These are phyloP conservation scores for Choloepus didactylus DNA, from an alignment of 2,797 vertebrate genomes.

Conservation along the genomic window DNA sequence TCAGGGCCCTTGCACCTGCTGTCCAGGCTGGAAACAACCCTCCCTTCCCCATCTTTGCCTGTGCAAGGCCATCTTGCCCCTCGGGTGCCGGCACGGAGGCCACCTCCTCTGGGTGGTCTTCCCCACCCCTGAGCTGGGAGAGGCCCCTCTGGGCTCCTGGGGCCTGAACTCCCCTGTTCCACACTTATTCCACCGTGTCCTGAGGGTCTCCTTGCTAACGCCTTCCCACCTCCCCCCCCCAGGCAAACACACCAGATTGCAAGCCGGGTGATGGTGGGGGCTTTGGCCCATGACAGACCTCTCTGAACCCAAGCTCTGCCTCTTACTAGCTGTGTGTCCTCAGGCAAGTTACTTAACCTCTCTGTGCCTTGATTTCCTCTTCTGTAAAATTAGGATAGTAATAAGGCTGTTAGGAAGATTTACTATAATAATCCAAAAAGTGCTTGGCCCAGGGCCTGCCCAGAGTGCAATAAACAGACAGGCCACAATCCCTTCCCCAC, in stretches of 20 bases:
- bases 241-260: background rate
- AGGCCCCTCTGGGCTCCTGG: background rate
- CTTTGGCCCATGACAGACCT: background rate
- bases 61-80: background rate
- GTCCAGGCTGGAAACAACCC: background rate
- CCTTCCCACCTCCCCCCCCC: background rate
- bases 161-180: too few species aligned
- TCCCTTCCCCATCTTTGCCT: background rate
- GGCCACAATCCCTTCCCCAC: background rate
- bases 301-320: background rate
- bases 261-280: accelerated
- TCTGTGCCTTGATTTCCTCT: slow-evolving; percentile 29
- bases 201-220: background rate
- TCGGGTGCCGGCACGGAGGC: background rate
- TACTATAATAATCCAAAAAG: background rate
- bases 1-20: background rate
- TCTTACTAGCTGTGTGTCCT: slow-evolving; percentile 17
- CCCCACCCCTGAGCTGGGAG: too few species aligned
- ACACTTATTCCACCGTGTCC: accelerated
- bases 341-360: background rate
- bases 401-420: background rate
- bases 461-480: background rate
- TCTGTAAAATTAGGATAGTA: background rate
- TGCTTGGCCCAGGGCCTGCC: background rate
- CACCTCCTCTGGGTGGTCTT: background rate